Percentiles rank a stretch among this genome's conserved stretches.
Conservation (phyloP, 2,113 vertebrate species). For the Phainopepla nitens region DNA sequence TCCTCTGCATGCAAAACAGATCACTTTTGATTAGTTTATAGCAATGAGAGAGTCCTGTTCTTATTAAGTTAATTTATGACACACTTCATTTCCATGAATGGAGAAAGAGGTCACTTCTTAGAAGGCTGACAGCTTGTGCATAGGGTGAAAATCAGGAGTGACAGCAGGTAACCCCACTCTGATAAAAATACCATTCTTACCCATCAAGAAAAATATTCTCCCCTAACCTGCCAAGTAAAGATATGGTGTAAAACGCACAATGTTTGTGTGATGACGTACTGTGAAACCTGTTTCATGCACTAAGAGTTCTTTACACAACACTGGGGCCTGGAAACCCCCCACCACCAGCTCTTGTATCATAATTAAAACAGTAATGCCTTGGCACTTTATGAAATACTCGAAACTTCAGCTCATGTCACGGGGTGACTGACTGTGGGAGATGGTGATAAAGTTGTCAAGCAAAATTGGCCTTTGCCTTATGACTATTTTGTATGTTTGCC, state of each 20-base stretch:
- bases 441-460: neutral
- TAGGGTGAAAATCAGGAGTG: neutral
- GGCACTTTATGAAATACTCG: neutral
- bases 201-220: neutral
- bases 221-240: neutral
- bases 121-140: neutral
- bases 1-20: neutral
- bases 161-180: neutral
- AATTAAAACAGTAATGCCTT: neutral
- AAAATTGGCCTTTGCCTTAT: neutral
- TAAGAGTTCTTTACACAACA: neutral
- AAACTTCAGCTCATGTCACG: neutral
- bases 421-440: neutral
- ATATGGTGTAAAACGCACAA: neutral
- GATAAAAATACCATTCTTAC: neutral
- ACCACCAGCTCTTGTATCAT: neutral
- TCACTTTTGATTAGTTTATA: neutral
- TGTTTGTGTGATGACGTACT: neutral
- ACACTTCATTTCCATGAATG: neutral
- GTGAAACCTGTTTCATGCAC: neutral
- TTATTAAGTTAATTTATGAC: neutral
- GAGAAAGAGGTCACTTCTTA: neutral
- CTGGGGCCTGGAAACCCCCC: neutral
- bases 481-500: neutral
- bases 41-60: neutral